Evolutionary conservation across 2,113 vertebrate genomes (phyloP).

Genomic region (Polyodon spathula): DNA sequence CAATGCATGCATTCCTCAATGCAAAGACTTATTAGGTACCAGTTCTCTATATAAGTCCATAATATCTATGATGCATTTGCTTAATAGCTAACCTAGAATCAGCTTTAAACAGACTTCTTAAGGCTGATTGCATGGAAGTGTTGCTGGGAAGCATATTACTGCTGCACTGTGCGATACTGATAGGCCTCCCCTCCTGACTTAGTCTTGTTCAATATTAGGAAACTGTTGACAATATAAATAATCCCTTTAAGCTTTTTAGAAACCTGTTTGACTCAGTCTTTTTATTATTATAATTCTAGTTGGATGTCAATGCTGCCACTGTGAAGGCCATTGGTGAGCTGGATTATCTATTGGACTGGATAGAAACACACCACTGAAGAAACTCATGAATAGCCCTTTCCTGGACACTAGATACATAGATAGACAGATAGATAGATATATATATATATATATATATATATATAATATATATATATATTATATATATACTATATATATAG

Average conservation of each 20-base stretch:
- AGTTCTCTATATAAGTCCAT: background rate
- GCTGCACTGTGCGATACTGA: background rate
- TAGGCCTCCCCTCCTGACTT: background rate
- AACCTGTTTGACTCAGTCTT: no score
- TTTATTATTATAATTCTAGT: conserved; percentile 58
- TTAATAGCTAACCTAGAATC: background rate
- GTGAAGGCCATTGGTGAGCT: conserved; percentile 82
- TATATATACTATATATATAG: no score
- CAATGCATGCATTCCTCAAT: background rate
- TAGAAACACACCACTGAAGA: conserved; percentile 48
- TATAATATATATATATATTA: no score
- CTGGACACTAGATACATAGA: no score
- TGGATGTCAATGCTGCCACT: conserved; percentile 56
- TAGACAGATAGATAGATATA: no score
- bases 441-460: no score
- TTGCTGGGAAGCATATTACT: background rate
- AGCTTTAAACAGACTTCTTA: background rate
- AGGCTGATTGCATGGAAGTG: background rate
- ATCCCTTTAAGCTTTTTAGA: no score
- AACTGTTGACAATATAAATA: background rate
- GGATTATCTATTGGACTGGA: conserved; percentile 71
- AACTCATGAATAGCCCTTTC: no score
- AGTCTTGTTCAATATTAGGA: background rate
- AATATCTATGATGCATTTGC: background rate
- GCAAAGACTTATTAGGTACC: background rate